A percentile compares a stretch with the other conserved stretches of the same genome.
Evolutionary conservation across 2,113 vertebrate species (phyloP).

Genomic region (Uria lomvia): DNA sequence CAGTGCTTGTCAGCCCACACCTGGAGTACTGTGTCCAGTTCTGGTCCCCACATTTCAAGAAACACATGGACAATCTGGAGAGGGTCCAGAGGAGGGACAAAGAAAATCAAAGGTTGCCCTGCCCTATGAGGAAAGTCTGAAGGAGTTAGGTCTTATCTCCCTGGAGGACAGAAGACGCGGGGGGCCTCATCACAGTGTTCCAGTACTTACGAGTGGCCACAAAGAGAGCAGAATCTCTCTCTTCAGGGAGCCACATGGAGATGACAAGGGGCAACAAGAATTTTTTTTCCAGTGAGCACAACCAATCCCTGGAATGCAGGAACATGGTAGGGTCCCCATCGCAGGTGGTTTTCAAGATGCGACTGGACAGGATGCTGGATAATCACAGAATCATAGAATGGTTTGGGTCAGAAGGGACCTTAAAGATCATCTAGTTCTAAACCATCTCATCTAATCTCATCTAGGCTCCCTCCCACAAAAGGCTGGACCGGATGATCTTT

Average conservation of each 20-base stretch:
- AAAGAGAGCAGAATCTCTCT: neutral
- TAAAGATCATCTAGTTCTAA: neutral
- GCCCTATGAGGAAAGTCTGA: neutral
- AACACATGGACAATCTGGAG: neutral
- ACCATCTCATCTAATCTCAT: neutral
- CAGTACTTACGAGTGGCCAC: neutral
- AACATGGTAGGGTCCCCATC: fast-evolving
- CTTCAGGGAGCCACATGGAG: neutral
- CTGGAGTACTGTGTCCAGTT: neutral
- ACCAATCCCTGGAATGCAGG: neutral
- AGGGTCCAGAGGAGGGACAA: neutral
- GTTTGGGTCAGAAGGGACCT: too few relatives aligned
- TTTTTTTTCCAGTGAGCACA: neutral
- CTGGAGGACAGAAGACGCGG: neutral
- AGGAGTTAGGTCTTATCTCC: neutral
- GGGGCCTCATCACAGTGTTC: neutral
- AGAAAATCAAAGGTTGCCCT: neutral
- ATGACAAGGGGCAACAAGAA: neutral
- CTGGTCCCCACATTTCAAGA: neutral
- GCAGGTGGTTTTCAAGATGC: neutral
- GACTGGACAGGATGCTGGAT: neutral
- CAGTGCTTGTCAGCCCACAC: neutral
- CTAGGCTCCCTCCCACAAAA: neutral
- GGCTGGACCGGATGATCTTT: neutral
- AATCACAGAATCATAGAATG: too few relatives aligned